Percentiles rank a stretch among this genome's conserved stretches.
phyloP scores from a whole-genome alignment of 2,888 invertebrate species.

The Eudemis profundana region DNA sequence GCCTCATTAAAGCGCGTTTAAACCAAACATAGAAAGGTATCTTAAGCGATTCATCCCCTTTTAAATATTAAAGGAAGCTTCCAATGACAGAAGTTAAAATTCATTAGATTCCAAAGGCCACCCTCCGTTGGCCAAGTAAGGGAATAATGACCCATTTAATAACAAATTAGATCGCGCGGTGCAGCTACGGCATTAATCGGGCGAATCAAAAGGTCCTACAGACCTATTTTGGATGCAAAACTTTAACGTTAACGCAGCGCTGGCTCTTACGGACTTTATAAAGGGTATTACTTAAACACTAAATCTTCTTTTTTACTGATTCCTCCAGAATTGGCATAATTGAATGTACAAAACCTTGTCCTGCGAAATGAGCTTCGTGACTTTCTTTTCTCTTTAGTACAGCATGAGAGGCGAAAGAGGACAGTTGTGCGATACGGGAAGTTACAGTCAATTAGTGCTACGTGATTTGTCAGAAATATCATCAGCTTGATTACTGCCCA shows the following conservation, averaged over 20 bases:
- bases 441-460: too few species aligned
- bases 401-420: too few species aligned
- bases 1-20: slow-evolving; percentile 45
- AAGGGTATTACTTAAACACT: too few species aligned
- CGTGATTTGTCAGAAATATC: too few species aligned
- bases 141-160: slow-evolving; percentile 80
- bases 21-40: slow-evolving; percentile 46
- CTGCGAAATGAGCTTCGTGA: too few species aligned
- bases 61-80: slow-evolving; percentile 72
- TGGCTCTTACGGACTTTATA: too few species aligned
- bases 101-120: slow-evolving; percentile 74
- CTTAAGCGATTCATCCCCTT: slow-evolving; percentile 65
- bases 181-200: slow-evolving; percentile 62
- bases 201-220: slow-evolving; percentile 54
- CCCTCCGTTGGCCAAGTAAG: slow-evolving; percentile 67
- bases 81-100: slow-evolving; percentile 75
- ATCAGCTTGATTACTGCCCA: too few species aligned
- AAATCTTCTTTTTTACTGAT: too few species aligned
- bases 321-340: too few species aligned
- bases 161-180: slow-evolving; percentile 76
- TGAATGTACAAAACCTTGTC: too few species aligned
- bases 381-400: too few species aligned
- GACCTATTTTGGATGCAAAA: slow-evolving; percentile 42
- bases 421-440: too few species aligned
- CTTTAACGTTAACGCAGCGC: neutral